Conservation (phyloP, 2,113 vertebrate genomes). For the Microcebus tavaratra region DNA sequence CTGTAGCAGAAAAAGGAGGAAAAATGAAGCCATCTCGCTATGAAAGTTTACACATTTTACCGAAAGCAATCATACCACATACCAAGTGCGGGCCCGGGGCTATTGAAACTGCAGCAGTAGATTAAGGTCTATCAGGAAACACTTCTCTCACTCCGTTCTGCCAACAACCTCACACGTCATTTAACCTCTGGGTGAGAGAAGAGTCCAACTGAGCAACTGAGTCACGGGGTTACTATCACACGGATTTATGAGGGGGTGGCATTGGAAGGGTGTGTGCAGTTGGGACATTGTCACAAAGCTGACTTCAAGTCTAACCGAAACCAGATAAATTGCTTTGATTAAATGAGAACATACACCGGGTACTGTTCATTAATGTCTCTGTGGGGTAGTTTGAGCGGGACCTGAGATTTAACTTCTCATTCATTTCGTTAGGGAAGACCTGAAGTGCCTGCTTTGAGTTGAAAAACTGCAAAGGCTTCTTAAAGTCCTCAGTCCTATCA, state of each 20-base stretch:
- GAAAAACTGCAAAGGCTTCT: background rate
- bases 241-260: fast-evolving
- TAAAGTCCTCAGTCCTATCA: background rate
- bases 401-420: background rate
- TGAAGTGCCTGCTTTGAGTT: background rate
- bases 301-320: background rate
- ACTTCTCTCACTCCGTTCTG: fast-evolving
- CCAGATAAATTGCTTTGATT: background rate
- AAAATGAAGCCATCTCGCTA: fast-evolving
- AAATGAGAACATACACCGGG: background rate
- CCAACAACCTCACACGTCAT: background rate
- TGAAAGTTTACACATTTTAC: background rate
- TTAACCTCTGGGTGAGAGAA: background rate
- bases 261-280: background rate
- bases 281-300: too few species aligned
- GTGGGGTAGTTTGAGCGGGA: fast-evolving
- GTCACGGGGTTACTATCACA: fast-evolving
- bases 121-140: background rate
- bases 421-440: background rate
- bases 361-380: background rate
- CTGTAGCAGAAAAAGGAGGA: background rate
- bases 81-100: fast-evolving
- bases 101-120: fast-evolving
- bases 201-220: background rate
- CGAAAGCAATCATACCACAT: background rate